phyloP scores from a whole-genome alignment of 2,113 vertebrate genomes.

The Dromaius novaehollandiae region DNA sequence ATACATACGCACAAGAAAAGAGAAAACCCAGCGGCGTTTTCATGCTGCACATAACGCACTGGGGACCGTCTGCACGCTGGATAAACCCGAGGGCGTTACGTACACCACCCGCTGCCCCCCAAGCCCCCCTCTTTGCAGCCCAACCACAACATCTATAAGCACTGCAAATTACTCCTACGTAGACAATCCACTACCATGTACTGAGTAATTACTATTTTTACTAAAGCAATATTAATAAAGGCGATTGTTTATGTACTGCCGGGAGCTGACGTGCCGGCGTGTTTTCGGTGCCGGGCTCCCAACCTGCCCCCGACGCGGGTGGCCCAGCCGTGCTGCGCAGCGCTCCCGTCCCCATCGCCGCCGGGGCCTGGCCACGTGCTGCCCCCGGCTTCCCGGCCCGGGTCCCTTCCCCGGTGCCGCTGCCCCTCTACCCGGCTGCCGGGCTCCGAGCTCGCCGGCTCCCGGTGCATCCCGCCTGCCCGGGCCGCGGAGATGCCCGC shows the following conservation, averaged over 20 bases:
- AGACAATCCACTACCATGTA: background rate
- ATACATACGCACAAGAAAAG: background rate
- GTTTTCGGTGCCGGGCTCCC: background rate
- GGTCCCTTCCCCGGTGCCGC: no score
- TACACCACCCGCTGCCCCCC: background rate
- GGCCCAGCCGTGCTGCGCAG: no score
- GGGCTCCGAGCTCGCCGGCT: no score
- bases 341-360: no score
- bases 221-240: no score
- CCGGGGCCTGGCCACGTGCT: background rate
- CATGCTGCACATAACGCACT: background rate
- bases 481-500: no score
- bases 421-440: background rate
- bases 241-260: no score
- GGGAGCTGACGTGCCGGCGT: no score
- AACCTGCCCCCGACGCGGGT: background rate
- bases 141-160: background rate
- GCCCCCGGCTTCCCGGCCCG: background rate
- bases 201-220: background rate
- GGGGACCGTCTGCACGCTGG: background rate
- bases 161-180: background rate
- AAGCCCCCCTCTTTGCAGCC: background rate
- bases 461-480: no score
- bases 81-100: background rate
- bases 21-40: background rate